Base-by-base conservation (phyloP, 2,888 invertebrate species). In the Sinopyrophorus schimmeli region DNA sequence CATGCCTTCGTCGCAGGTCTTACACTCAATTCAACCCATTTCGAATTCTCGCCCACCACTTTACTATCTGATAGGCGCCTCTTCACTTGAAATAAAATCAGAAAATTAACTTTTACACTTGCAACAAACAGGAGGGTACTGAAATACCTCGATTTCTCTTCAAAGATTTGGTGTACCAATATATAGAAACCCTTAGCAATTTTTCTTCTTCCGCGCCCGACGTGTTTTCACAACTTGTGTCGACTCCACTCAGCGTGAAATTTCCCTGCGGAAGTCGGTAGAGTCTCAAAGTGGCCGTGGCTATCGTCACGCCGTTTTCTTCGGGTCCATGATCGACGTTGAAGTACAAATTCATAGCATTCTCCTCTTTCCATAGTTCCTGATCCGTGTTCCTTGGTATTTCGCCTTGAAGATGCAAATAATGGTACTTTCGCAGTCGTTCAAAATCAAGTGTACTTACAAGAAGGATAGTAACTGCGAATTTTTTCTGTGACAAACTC, bases 261-360 rank as follows among this genome's bases (percentile, higher is more conserved):
- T 74, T 74, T 39, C 74, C 74, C 52, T 74, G 72, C 9, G 76
- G 74, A 9, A 77, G 54, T 55, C 76, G 75, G 64, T 75, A 80
- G 5, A 82, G 68, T 44, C 80, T 65, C 27, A 82, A 65, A 23
- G 74, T 77, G 6, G 77, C 77, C 20, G 77, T 77, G 1, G 80
- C 78, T 1, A 80, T 76, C 14, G 59, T 56, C n/a, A 76, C 70
- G 38, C 73, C 73, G 24, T 74, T 74, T n/a, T 72, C 73, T 18
- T 69, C 69, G 1, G 64, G 48, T n/a, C 65, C 57, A 14, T 74
- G 69, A 44, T 76, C 77, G 42, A 81, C 67, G 54, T 79, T 77
- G 63, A 81, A 82, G 57, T 74, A 74, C 57, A 82, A 69, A 62
- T 80, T 80, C 77, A 81, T 79, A 2, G 74, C 69, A 44, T 74